Evolutionary conservation across 1,140 invertebrate species (phyloP), one percentile per base, ranked within the genome.

Genomic region (Micrasema longulum): DNA sequence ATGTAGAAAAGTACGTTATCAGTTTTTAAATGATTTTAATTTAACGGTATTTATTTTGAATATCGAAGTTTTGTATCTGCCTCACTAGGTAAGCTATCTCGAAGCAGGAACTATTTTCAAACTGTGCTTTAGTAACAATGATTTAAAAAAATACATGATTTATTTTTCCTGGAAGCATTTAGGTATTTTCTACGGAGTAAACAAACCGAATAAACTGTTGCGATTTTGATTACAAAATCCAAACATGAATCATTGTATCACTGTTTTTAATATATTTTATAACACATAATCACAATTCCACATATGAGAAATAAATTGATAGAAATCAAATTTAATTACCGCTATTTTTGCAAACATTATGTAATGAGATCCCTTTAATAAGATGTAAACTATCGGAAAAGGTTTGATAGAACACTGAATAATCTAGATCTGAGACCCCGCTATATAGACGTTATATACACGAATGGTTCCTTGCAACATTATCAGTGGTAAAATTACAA

Each of bases 401-500:
- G 11, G 14, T 70, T 45, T 45, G 64, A 70, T 67, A 71, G 72
- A 73, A 73, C 69, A 76, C 62, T 60, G 62, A 75, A 67, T 45
- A 67, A 31, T 50, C 62, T 45, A 67, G 45, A 68, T 36, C 23
- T 22, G 43, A 67, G 69, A 71, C 67, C 74, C 69, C 66, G 72
- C 64, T 55, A 64, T 67, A 60, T 69, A 73, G 63, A 63, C 55
- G 35, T 47, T 71, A 38, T 72, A 70, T 73, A 73, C 71, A 72
- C 71, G 68, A 76, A 70, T 71, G 71, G 36, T 55, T 71, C 52
- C 68, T 76, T 76, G 74, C 74, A 72, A 76, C 72, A 76, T 71
- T 72, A 62, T 69, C 68, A 47, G 38, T 63, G 67, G 36, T 22
- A 65, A 67, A 43, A 65, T 75, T 72, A 72, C 70, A 71, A 72